Evolutionary conservation across 2,797 vertebrate species (phyloP), one percentile per base, ranked within the genome.

Genomic region (Sebastes hubbsi): DNA sequence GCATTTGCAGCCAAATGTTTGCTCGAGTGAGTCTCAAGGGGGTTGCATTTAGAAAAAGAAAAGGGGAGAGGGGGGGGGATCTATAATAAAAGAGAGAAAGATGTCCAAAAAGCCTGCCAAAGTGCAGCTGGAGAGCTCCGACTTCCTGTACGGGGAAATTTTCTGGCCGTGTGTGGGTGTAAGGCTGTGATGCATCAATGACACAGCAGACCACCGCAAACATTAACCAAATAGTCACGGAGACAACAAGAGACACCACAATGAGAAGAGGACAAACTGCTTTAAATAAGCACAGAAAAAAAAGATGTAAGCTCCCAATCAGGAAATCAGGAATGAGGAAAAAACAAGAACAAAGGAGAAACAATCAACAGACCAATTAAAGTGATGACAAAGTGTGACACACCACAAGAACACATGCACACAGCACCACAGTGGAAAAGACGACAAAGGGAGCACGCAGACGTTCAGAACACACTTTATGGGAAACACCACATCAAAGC

Each of bases 131-230:
- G 91, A 92, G 85, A 87, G 75, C 73, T 83, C 75, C 25, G 32
- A 87, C 89, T 94, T 96, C 94, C 95, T 95, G 94, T 87, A 77
- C 24, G 24, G 86, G 86, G 92, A 92, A 87, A 85, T 87, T 61
- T 90, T 83, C 72, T n/a, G 86, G 72, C 36, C 76, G 72, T 80
- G 88, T 81, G 94, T 95, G 95, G 95, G 94, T 91, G 95, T 94
- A 72, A 89, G 73, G 62, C 82, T 72, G 84, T 77, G 90, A 92
- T 78, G 83, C 87, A 90, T 85, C 89, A 88, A 27, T 90, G 92
- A 92, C 87, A 90, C 74, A 78, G 85, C 86, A 88, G 81, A 87
- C 81, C 77, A 75, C 80, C 84, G 32, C 63, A 71, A 85, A 87
- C 87, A 75, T 89, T 27, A 77, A 87, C 78, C 85, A 91, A 82